Base-by-base conservation (phyloP, 2,888 invertebrate genomes). In the Gonocerus acuteangulatus region DNA sequence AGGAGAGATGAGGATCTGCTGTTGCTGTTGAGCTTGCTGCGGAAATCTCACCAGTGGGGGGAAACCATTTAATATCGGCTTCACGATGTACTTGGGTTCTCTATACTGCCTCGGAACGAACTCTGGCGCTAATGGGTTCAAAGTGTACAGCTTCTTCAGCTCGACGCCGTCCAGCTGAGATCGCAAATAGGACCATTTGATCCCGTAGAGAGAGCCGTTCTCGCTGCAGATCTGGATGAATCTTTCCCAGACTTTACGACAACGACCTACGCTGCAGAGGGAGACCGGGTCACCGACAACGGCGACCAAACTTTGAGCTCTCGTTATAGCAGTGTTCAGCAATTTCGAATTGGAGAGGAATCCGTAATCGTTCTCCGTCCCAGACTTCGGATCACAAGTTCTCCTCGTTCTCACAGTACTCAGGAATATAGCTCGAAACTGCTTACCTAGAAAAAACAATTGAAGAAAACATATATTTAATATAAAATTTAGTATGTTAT, bases 261-360 rank as follows among this genome's bases (percentile, higher is more conserved):
- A 89, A 63, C 85, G 80, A 6, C 90, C 90, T 51, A 89, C 80
- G 0, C 89, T 85, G 69, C 89, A 86, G 9, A 91, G 75, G 0
- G 88, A 87, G 1, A 89, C 82, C 0, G 90, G 89, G 75, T 91
- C 90, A 0, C 90, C 90, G 1, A 91, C 86, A 13, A 90, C 88
- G 2, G 87, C 87, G 0, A 91, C 88, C 49, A 89, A 74, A 68
- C 87, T 86, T 74, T 88, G 88, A 0, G 90, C 89, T 62, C 90
- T 78, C 1, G 83, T 90, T 54, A 91, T 85, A 0, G 90, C 90
- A 0, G 90, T 90, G 71, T 89, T 90, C 22, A 91, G 73, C 2
- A 91, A 78, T 70, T 89, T 86, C 0, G 86, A 84, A 73, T 89
- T 88, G 22, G 89, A 89, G 45, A 91, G 74, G 72, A 90, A 90